Conservation (phyloP, 2,888 invertebrate genomes). For the Hydrotaea diabolus region DNA sequence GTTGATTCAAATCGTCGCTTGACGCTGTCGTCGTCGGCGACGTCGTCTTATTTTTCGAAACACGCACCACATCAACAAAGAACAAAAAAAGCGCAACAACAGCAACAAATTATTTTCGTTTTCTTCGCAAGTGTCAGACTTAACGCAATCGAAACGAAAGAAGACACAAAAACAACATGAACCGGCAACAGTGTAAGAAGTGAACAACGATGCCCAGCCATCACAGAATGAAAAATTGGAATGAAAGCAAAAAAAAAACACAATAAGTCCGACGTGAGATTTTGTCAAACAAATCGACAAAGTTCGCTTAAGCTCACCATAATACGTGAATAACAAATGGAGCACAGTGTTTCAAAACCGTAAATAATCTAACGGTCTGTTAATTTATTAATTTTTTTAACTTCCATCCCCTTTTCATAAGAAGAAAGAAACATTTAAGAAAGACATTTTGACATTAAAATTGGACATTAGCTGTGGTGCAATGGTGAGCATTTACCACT, state of each 20-base stretch:
- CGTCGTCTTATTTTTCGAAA: constrained; percentile 1
- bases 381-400: too few species aligned
- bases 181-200: neutral
- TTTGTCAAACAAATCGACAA: neutral
- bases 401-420: too few species aligned
- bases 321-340: neutral
- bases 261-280: neutral
- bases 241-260: neutral
- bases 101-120: too few species aligned
- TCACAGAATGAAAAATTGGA: neutral
- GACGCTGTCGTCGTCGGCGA: too few species aligned
- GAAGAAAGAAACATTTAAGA: too few species aligned
- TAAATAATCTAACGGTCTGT: too few species aligned
- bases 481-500: too few species aligned
- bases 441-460: too few species aligned
- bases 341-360: neutral
- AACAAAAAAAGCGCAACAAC: neutral
- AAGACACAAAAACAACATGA: neutral
- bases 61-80: neutral
- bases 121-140: neutral
- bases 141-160: neutral
- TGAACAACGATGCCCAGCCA: neutral
- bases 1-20: neutral
- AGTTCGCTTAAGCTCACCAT: neutral
- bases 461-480: too few species aligned